Evolutionary conservation across 2,113 vertebrate genomes (phyloP).

Genomic region (Cyprinus carpio): DNA sequence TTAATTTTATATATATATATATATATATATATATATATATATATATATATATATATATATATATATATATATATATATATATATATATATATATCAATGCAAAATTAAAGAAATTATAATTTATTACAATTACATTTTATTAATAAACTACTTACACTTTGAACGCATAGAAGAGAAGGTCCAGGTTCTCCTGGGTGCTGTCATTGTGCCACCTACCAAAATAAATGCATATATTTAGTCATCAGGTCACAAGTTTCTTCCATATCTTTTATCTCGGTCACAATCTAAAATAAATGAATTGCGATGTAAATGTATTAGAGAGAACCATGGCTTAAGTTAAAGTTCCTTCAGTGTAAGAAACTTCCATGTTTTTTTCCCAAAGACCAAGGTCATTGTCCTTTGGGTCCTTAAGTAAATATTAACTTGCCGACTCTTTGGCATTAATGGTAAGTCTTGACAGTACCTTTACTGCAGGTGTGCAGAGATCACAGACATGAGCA

Average conservation of each 20-base stretch:
- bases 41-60: too few relatives aligned
- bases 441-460: not conserved
- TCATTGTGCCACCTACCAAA: slow-evolving; percentile 28
- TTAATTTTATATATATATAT: too few relatives aligned
- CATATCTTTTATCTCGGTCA: not conserved
- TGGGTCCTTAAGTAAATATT: slow-evolving; percentile 10
- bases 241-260: not conserved
- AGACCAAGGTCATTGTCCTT: slow-evolving; percentile 3
- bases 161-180: slow-evolving; percentile 68
- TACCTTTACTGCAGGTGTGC: not conserved
- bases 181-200: slow-evolving; percentile 58
- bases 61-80: too few relatives aligned
- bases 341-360: not conserved
- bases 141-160: slow-evolving; percentile 65
- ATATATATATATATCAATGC: too few relatives aligned
- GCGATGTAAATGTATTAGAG: not conserved
- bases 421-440: not conserved
- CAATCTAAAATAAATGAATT: not conserved
- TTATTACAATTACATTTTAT: too few relatives aligned
- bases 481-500: not conserved
- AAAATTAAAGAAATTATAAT: too few relatives aligned
- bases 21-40: too few relatives aligned
- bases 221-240: not conserved
- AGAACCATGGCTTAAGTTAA: not conserved
- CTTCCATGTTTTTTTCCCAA: not conserved